These are phyloP conservation scores for Drosophila melanogaster DNA, from an alignment of 1,140 invertebrate species.

Conservation along the genomic window Release_6_plus_ISO1_MT NT_033777.3:11205501-11206000, in stretches of 20 bases:
- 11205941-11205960: constrained; percentile 28
- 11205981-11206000: not conserved
- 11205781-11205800: constrained; percentile 41
- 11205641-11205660: constrained; percentile 79
- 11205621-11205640: constrained; percentile 83
- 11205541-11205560: not conserved
- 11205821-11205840: constrained; percentile 65
- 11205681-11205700: not conserved
- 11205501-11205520: not conserved
- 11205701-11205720: not conserved
- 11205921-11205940: constrained; percentile 27
- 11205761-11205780: constrained; percentile 51
- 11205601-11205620: constrained; percentile 77
- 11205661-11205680: constrained; percentile 83
- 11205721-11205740: constrained; percentile 2
- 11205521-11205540: constrained; percentile 7
- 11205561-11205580: constrained; percentile 27
- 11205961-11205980: not conserved
- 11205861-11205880: constrained; percentile 65
- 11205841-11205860: constrained; percentile 21
- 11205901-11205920: constrained; percentile 50
- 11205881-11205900: constrained; percentile 79
- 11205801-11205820: constrained; percentile 26
- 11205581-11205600: constrained; percentile 70
- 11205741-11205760: constrained; percentile 63